Evolutionary conservation across 2,888 invertebrate genomes (phyloP).

Genomic region (Leptodirus hochenwartii): DNA sequence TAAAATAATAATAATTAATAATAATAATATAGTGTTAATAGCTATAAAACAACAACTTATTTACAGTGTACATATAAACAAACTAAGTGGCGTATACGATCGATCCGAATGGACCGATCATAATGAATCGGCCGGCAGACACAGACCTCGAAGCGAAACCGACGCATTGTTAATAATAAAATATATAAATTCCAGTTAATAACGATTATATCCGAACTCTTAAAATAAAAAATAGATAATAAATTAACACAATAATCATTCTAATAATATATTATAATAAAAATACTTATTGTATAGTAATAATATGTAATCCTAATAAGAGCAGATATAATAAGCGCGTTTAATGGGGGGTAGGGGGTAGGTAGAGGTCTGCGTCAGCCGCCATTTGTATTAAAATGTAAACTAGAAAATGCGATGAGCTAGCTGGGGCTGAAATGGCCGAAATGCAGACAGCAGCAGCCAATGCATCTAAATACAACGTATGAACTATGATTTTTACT

Average conservation of each 20-base stretch:
- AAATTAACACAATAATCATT: constrained; percentile 17
- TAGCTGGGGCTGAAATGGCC: no score
- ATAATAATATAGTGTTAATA: constrained; percentile 28
- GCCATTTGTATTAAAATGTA: no score
- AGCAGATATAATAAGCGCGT: no score
- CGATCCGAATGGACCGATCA: no score
- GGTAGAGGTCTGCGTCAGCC: constrained; percentile 14
- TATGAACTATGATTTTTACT: no score
- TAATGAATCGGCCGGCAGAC: no score
- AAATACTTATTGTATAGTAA: constrained; percentile 11
- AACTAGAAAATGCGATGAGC: no score
- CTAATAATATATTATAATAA: constrained; percentile 10
- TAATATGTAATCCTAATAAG: no score
- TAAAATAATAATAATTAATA: constrained; percentile 30
- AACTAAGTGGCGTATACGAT: no score
- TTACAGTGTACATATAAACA: constrained; percentile 27
- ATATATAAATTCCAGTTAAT: constrained; percentile 22
- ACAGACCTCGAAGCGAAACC: constrained; percentile 10
- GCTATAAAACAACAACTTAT: constrained; percentile 32
- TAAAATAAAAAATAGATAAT: constrained; percentile 29
- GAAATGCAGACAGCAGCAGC: no score
- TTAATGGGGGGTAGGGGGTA: no score
- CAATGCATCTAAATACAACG: no score
- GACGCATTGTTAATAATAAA: constrained; percentile 21
- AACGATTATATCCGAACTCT: constrained; percentile 26